Evolutionary conservation across 2,888 invertebrate genomes (phyloP), one percentile per base, ranked within the genome.

Genomic region (Lasioglossum lativentre): DNA sequence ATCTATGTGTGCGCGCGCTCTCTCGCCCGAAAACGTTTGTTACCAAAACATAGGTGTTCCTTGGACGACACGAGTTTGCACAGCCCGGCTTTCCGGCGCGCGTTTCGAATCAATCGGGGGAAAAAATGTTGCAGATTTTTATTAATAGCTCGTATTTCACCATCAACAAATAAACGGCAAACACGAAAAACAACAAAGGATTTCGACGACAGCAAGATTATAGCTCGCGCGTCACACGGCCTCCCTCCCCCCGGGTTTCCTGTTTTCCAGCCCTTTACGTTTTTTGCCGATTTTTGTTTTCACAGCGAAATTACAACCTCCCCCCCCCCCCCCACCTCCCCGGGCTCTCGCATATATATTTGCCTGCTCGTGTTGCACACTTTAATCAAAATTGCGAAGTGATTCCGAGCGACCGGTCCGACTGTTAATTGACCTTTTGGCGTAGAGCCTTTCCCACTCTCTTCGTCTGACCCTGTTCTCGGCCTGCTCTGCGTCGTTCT

Each of bases 121-220:
- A n/a, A 83, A 83, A 83, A 78, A 63, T 77, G 77, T 83, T 74
- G 14, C 56, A 14, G 78, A 85, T 85, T 85, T 85, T 85, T 78
- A 85, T 83, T 72, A 83, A 85, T 83, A 30, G 84, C 75, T 71
- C 45, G 56, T 40, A 71, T 83, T 85, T 83, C 83, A 75, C 70
- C 74, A 38, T 42, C 45, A 40, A 70, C 77, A 74, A 82, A 83
- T 74, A 77, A n/a, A 78, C 70, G 68, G 70, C 83, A 75, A 83
- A 71, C 75, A 66, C 47, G 63, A 72, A 63, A 78, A 75, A 83
- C 77, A 83, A 84, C 83, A 84, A 66, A 78, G 84, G 75, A 83
- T 84, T 78, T 84, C 83, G 34, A 83, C 63, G 71, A 40, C 68
- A 63, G 84, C 74, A 83, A 83, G 84, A 84, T 83, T 83, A 84